Percentiles rank a stretch among this genome's conserved stretches.
Evolutionary conservation across 2,797 vertebrate genomes (phyloP).

Genomic region (Tenualosa thibaudeaui): DNA sequence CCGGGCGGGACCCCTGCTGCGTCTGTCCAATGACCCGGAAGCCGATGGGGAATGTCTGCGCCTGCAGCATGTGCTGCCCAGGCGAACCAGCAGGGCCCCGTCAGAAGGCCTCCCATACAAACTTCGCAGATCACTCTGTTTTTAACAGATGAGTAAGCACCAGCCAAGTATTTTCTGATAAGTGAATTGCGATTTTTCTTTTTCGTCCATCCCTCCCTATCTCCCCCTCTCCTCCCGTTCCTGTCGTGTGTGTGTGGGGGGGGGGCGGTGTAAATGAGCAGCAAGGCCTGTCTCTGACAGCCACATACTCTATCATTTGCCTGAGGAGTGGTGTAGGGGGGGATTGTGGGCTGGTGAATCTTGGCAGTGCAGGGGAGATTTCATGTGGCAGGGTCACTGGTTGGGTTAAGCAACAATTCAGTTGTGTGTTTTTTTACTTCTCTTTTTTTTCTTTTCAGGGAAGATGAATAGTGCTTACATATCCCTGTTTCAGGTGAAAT

Average conservation of each 20-base stretch:
- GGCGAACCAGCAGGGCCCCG: slow-evolving; percentile 86
- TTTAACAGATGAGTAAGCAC: slow-evolving; percentile 89
- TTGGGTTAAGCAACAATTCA: slow-evolving; percentile 81
- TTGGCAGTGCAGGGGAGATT: slow-evolving; percentile 61
- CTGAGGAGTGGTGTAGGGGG: slow-evolving; percentile 62
- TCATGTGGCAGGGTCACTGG: slow-evolving; percentile 78
- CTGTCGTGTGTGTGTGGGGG: too few relatives aligned
- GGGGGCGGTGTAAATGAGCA: too few relatives aligned
- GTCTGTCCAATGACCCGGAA: slow-evolving; percentile 88
- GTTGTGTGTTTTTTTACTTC: slow-evolving; percentile 66
- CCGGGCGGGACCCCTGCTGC: slow-evolving; percentile 72
- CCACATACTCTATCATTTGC: slow-evolving; percentile 58
- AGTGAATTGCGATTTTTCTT: slow-evolving; percentile 66
- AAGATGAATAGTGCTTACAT: slow-evolving; percentile 19
- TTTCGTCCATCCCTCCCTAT: not conserved
- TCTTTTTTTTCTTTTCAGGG: slow-evolving; percentile 53
- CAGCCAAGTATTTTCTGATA: slow-evolving; percentile 62
- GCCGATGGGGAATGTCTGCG: slow-evolving; percentile 78
- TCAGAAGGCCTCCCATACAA: slow-evolving; percentile 82
- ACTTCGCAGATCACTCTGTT: slow-evolving; percentile 78
- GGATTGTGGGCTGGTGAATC: slow-evolving; percentile 64
- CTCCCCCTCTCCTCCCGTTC: slow-evolving; percentile 29
- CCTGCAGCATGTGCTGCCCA: slow-evolving; percentile 83
- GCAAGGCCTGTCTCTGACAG: slow-evolving; percentile 64
- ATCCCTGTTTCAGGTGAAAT: not conserved